Evolutionary conservation across 2,888 invertebrate species (phyloP).

Genomic region (Hirtodrosophila alboralis): DNA sequence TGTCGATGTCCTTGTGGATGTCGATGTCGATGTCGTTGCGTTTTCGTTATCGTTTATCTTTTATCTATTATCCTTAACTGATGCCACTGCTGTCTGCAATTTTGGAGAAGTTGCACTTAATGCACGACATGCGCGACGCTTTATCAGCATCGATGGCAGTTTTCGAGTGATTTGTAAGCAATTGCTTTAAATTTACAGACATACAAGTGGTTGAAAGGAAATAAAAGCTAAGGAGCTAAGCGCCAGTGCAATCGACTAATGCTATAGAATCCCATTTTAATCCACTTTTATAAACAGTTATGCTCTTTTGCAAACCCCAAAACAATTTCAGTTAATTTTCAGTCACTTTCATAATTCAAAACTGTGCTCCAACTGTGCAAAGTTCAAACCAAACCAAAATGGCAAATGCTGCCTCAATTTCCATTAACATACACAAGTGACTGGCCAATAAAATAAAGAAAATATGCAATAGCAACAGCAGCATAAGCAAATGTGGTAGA

Average conservation of each 20-base stretch:
- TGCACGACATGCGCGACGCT: constrained; percentile 60
- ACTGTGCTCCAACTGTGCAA: constrained; percentile 30
- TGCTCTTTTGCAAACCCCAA: constrained; percentile 35
- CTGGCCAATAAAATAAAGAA: constrained; percentile 72
- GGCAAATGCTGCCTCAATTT: constrained; percentile 64
- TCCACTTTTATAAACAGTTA: constrained; percentile 30
- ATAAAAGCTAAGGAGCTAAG: not conserved
- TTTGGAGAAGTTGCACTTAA: constrained; percentile 57
- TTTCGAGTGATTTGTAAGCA: constrained; percentile 77
- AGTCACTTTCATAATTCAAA: constrained; percentile 59
- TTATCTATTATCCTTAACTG: constrained; percentile 53
- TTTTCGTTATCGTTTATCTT: constrained; percentile 8
- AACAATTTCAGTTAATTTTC: constrained; percentile 71
- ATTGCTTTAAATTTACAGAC: constrained; percentile 55
- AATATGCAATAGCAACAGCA: constrained; percentile 62
- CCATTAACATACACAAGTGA: constrained; percentile 67
- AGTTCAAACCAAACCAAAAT: constrained; percentile 33
- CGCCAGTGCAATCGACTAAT: constrained; percentile 34
- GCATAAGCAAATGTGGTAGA: constrained; percentile 42
- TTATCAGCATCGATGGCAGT: constrained; percentile 63
- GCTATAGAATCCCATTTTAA: constrained; percentile 35
- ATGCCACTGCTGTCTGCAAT: constrained; percentile 44
- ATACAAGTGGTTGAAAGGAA: not conserved
- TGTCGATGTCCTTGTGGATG: constrained; percentile 7
- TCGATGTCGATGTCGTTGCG: not conserved